A percentile compares a stretch with the other conserved stretches of the same genome.
These are phyloP conservation scores for Quadriops clusia DNA, from an alignment of 2,888 invertebrate genomes.

Conservation along the genomic window DNA sequence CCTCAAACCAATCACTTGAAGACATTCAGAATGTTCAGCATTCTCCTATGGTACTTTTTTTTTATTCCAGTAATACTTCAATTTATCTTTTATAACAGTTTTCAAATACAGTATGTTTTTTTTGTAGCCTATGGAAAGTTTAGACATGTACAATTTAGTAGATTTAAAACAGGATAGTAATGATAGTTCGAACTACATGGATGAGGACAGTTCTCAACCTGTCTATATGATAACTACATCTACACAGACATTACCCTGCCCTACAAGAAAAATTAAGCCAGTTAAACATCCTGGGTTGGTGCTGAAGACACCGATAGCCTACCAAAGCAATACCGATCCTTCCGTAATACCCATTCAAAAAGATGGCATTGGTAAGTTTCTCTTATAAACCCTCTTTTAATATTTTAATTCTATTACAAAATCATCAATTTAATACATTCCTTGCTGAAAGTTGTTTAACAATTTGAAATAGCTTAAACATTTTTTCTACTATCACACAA, in stretches of 20 bases:
- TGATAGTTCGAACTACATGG: conserved; percentile 37
- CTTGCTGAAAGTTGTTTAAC: too few relatives aligned
- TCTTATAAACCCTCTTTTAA: too few relatives aligned
- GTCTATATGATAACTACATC: conserved; percentile 42
- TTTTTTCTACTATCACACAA: too few relatives aligned
- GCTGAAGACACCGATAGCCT: conserved; percentile 65
- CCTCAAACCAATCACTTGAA: conserved; percentile 40
- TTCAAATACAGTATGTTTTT: conserved; percentile 7
- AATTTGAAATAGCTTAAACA: too few relatives aligned
- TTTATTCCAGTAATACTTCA: conserved; percentile 4
- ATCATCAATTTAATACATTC: too few relatives aligned
- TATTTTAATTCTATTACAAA: too few relatives aligned
- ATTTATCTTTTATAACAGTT: conserved; percentile 6
- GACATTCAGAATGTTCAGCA: conserved; percentile 38
- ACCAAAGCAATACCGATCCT: conserved; percentile 68
- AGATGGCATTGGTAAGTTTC: conserved; percentile 69
- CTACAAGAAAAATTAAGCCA: conserved; percentile 56
- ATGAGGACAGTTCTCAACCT: conserved; percentile 35
- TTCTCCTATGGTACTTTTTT: conserved; percentile 38
- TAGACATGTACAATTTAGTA: conserved; percentile 34
- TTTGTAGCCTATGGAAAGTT: conserved; percentile 33
- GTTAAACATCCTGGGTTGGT: conserved; percentile 62
- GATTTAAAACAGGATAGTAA: conserved; percentile 35
- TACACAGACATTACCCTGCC: conserved; percentile 43
- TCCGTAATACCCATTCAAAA: conserved; percentile 79